Evolutionary conservation across 2,113 vertebrate species (phyloP), one percentile per base, ranked within the genome.

Genomic region (Brachyistius frenatus): DNA sequence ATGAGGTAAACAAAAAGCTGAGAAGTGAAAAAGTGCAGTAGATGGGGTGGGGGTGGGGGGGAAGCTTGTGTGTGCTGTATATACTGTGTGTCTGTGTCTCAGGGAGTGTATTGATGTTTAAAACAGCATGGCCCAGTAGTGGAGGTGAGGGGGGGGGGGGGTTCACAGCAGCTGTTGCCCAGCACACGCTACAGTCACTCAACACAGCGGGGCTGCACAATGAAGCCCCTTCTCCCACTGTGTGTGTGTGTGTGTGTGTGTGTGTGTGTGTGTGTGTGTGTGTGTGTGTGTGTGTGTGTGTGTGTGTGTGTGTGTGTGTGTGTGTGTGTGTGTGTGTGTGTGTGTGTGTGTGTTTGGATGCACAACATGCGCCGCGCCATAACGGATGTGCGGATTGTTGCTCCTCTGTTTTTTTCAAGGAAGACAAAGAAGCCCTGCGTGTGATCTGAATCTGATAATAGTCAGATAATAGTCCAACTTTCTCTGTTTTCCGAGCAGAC

Each of bases 111-210:
- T 66, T 66, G 73, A 80, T 84, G 86, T 86, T 70, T 35, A 62
- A 50, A 72, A 16, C 78, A 73, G 84, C 73, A 32, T 84, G 84
- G 81, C 76, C 84, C 85, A 78, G 83, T 0, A 54, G 83, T 69
- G 68, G 79, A 78, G 79, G 82, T 78, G 70, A 69, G 66, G 66
- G 50, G 7, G 10, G 49, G 9, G 10, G 39, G 52, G 74, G 85
- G 71, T 36, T 79, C 85, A 75, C 76, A 91, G 91, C 94, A 95
- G 94, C 94, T 95, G 94, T 94, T 95, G 88, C 87, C 81, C 92
- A 90, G 93, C 93, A 95, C 93, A 94, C 91, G 88, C 90, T 91
- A 79, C 89, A 93, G 94, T 94, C 94, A 94, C 85, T 94, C 94
- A 95, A 86, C 90, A 89, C 90, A 92, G 91, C 88, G 79, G 92